Percentiles rank a stretch among this genome's conserved stretches.
Evolutionary conservation across 2,888 invertebrate species (phyloP).

Genomic region (Dioctria linearis): DNA sequence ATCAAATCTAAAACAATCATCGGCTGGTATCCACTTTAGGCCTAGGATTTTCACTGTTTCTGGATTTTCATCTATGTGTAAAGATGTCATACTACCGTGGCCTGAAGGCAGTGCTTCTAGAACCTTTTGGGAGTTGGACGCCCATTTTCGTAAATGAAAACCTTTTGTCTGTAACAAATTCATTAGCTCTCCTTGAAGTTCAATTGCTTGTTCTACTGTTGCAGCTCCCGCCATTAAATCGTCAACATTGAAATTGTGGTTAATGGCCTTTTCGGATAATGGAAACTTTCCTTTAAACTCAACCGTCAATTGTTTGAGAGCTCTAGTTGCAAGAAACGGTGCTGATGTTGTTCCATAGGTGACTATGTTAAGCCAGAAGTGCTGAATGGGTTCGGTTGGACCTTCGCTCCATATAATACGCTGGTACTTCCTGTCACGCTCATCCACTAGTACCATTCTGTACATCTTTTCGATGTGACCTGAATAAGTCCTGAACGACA

Average conservation of each 20-base stretch:
- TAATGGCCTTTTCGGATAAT: not conserved
- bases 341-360: slow-evolving; percentile 22
- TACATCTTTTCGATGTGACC: too few relatives aligned
- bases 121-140: not conserved
- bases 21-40: not conserved
- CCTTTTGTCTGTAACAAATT: not conserved
- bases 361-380: not conserved
- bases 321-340: slow-evolving; percentile 18
- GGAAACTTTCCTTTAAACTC: not conserved
- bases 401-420: not conserved
- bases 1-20: not conserved
- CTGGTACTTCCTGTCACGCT: not conserved
- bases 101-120: not conserved
- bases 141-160: not conserved
- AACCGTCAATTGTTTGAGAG: not conserved
- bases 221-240: not conserved
- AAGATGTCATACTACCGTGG: not conserved
- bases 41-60: not conserved
- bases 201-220: not conserved
- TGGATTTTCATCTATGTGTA: not conserved
- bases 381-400: not conserved
- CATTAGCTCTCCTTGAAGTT: not conserved
- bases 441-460: not conserved
- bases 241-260: not conserved
- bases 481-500: not conserved